Conservation (phyloP, 1,140 invertebrate species). For the Aphelinus atriplicis region DNA sequence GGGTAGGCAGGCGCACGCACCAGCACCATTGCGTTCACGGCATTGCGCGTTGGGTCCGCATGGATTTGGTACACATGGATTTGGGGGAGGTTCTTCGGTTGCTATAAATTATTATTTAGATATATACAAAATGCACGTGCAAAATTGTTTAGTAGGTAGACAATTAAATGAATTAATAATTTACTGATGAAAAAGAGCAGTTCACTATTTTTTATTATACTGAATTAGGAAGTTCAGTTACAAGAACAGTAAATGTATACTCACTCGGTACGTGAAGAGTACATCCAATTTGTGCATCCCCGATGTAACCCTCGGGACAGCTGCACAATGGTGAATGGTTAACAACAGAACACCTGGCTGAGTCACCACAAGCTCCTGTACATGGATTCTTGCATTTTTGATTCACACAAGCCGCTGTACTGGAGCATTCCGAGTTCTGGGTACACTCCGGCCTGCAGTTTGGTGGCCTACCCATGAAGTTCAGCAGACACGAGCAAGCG, state of each 20-base stretch:
- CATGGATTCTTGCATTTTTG: slow-evolving; percentile 85
- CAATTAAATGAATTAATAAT: slow-evolving; percentile 22
- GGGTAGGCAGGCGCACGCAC: slow-evolving; percentile 78
- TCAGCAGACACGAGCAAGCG: slow-evolving; percentile 79
- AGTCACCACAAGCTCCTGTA: slow-evolving; percentile 77
- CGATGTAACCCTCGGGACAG: slow-evolving; percentile 78
- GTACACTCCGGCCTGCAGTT: slow-evolving; percentile 83
- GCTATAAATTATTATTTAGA: slow-evolving; percentile 52
- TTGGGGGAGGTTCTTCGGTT: slow-evolving; percentile 62
- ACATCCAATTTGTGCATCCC: slow-evolving; percentile 79
- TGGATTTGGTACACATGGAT: slow-evolving; percentile 79
- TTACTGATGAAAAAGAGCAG: slow-evolving; percentile 61
- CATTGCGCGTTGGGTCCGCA: slow-evolving; percentile 84
- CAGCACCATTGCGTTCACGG: slow-evolving; percentile 77
- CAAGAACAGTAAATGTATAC: no score
- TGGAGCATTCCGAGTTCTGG: slow-evolving; percentile 78
- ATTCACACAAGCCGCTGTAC: slow-evolving; percentile 78
- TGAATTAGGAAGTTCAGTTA: no score
- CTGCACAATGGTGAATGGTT: slow-evolving; percentile 81
- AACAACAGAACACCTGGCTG: slow-evolving; percentile 79
- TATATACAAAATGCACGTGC: no score
- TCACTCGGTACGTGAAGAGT: slow-evolving; percentile 26
- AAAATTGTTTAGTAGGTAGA: no score
- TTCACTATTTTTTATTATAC: no score
- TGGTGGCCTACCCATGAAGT: slow-evolving; percentile 80